Conservation (phyloP, 2,888 invertebrate species). For the Apodemia hepburni region DNA sequence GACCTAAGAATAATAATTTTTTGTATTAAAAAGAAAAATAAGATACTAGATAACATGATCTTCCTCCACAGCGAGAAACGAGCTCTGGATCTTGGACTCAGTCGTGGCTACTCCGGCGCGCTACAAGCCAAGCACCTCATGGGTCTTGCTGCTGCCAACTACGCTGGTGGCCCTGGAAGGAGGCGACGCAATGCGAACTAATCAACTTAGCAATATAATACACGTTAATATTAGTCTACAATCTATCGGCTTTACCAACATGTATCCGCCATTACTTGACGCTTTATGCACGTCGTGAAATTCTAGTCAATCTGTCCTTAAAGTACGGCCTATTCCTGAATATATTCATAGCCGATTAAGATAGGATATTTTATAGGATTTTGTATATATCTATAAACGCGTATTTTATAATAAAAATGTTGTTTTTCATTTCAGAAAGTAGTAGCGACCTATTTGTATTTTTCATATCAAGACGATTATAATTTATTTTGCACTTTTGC, state of each 20-base stretch:
- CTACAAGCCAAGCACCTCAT: constrained; percentile 95
- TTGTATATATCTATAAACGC: background rate
- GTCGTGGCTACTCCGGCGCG: constrained; percentile 93
- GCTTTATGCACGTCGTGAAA: constrained; percentile 10
- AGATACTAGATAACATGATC: no score
- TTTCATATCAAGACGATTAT: no score
- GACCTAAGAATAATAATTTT: no score
- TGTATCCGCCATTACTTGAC: constrained; percentile 13
- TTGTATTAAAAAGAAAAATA: no score
- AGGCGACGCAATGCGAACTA: constrained; percentile 85
- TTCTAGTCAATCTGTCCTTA: constrained; percentile 9
- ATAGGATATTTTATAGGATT: constrained; percentile 1
- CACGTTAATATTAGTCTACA: constrained; percentile 9
- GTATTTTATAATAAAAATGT: background rate
- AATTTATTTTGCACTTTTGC: no score
- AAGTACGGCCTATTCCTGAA: constrained; percentile 6
- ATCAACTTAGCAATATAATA: constrained; percentile 25
- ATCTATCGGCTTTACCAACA: constrained; percentile 13
- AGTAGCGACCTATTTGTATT: no score
- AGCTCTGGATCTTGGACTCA: constrained; percentile 92
- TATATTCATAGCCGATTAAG: constrained; percentile 10
- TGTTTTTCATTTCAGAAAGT: no score
- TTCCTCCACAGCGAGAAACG: constrained; percentile 86
- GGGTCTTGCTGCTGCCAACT: constrained; percentile 94
- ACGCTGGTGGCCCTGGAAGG: constrained; percentile 93